Conservation (phyloP, 2,888 invertebrate genomes). For the Heliconius ethilla region DNA sequence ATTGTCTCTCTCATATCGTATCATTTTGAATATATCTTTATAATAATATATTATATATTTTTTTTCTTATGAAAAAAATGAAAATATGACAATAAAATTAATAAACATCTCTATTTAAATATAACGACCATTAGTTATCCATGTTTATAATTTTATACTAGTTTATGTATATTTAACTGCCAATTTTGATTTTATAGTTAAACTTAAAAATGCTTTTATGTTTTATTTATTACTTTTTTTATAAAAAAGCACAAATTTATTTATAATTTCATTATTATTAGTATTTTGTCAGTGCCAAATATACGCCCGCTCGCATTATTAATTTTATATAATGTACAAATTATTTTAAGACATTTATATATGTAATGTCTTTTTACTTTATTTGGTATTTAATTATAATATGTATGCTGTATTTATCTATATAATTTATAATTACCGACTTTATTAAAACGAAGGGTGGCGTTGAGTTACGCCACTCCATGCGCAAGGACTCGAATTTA, state of each 20-base stretch:
- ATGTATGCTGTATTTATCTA: background rate
- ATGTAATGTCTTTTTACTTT: background rate
- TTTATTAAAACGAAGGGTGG: background rate
- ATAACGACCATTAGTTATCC: background rate
- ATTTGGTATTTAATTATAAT: background rate
- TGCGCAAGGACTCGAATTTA: background rate
- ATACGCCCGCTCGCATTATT: background rate
- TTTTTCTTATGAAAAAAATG: background rate
- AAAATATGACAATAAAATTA: slow-evolving; percentile 1
- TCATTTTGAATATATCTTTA: background rate
- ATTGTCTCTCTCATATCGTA: background rate
- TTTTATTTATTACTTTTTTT: background rate
- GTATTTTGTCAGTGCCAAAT: slow-evolving; percentile 27
- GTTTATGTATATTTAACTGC: background rate
- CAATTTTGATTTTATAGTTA: background rate
- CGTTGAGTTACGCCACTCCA: background rate
- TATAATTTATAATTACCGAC: background rate
- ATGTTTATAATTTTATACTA: background rate
- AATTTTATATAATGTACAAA: slow-evolving; percentile 33
- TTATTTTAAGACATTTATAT: slow-evolving; percentile 11
- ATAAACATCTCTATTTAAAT: slow-evolving; percentile 7
- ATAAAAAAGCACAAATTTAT: slow-evolving; percentile 1
- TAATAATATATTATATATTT: background rate
- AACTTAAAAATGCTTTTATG: background rate
- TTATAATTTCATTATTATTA: background rate